Evolutionary conservation across 2,113 vertebrate species (phyloP).

Genomic region (Carassius auratus): DNA sequence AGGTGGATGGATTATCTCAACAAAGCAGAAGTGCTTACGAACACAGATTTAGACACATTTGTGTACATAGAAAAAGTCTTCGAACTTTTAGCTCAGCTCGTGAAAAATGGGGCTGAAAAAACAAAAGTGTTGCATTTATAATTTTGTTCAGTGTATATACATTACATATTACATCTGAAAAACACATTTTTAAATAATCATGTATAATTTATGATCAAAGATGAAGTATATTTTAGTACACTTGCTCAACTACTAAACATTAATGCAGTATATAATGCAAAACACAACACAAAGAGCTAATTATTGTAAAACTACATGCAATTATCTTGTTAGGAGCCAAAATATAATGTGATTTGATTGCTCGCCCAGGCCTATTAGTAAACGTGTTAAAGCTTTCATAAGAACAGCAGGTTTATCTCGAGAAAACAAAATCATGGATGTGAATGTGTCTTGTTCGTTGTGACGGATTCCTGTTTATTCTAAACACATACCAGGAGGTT

Average conservation of each 20-base stretch:
- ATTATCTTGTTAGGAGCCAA: background rate
- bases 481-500: slow-evolving; percentile 88
- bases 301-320: background rate
- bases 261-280: background rate
- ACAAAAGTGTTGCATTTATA: too few relatives aligned
- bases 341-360: background rate
- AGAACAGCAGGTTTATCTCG: background rate
- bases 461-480: slow-evolving; percentile 47
- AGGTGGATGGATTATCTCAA: too few relatives aligned
- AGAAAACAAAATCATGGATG: background rate
- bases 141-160: too few relatives aligned
- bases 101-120: too few relatives aligned
- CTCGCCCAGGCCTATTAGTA: background rate
- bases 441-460: background rate
- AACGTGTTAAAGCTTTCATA: background rate
- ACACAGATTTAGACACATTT: too few relatives aligned
- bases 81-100: too few relatives aligned
- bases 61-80: too few relatives aligned
- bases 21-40: too few relatives aligned
- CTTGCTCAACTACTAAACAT: background rate
- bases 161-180: too few relatives aligned
- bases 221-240: background rate
- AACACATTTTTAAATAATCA: too few relatives aligned
- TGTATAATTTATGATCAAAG: background rate
- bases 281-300: background rate